These are phyloP conservation scores for Grapholita molesta DNA, from an alignment of 1,140 invertebrate genomes.

Conservation along the genomic window DNA sequence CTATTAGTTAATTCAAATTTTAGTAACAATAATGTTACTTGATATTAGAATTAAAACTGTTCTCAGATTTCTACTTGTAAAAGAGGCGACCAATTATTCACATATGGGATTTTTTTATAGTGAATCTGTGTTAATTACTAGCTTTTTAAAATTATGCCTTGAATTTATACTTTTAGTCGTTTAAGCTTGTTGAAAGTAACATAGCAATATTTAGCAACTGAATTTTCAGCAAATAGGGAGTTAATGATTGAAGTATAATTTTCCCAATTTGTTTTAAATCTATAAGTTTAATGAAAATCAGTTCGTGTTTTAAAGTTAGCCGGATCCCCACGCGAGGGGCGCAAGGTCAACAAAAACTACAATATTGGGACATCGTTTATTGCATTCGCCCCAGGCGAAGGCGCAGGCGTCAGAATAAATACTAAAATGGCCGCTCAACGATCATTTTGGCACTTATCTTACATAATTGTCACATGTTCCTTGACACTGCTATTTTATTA, in stretches of 20 bases:
- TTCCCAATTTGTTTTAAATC: neutral
- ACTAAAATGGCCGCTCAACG: neutral
- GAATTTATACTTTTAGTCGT: no score
- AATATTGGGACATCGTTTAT: slow-evolving; percentile 38
- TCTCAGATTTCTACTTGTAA: no score
- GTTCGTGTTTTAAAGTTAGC: neutral
- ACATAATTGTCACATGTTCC: neutral
- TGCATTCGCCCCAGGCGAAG: slow-evolving; percentile 18
- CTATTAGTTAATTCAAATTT: no score
- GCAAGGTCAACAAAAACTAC: slow-evolving; percentile 39
- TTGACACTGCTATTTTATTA: neutral
- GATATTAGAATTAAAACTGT: no score
- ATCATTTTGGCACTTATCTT: neutral
- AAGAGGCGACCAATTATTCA: no score
- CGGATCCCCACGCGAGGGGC: slow-evolving; percentile 24
- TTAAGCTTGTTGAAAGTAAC: no score
- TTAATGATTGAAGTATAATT: neutral
- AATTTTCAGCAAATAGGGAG: no score
- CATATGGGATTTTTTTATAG: no score
- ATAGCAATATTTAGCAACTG: no score
- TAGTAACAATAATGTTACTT: no score
- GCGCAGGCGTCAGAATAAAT: slow-evolving; percentile 34
- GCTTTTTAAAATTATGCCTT: no score
- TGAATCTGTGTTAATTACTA: no score
- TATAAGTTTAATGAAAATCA: neutral